phyloP scores from a whole-genome alignment of 2,888 invertebrate species.

The Plagiodera versicolora region DNA sequence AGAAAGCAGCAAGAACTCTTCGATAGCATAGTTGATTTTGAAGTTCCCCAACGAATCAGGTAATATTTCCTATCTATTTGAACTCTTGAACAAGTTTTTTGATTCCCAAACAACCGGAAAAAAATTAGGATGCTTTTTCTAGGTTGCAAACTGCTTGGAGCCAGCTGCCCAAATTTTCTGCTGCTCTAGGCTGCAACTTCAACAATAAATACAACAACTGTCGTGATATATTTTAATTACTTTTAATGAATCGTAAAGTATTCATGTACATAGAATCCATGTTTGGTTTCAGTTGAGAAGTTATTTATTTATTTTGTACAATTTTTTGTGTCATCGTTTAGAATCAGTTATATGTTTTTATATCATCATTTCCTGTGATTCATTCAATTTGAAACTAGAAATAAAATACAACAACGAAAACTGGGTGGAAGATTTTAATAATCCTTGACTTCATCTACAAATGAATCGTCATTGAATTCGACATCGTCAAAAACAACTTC shows the following conservation, averaged over 20 bases:
- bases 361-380: slow-evolving; percentile 10
- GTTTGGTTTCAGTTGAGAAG: slow-evolving; percentile 8
- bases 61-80: slow-evolving; percentile 11
- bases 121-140: too few relatives aligned
- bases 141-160: slow-evolving; percentile 48
- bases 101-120: slow-evolving; percentile 44
- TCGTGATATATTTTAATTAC: slow-evolving; percentile 28
- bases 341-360: slow-evolving; percentile 9
- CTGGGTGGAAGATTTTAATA: background rate
- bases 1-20: slow-evolving; percentile 50
- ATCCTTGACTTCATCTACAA: slow-evolving; percentile 32
- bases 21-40: slow-evolving; percentile 50
- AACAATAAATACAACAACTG: slow-evolving; percentile 36
- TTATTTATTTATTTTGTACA: slow-evolving; percentile 28
- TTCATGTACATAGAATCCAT: slow-evolving; percentile 22
- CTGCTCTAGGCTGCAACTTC: slow-evolving; percentile 40
- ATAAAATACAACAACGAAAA: background rate
- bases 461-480: slow-evolving; percentile 28
- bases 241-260: slow-evolving; percentile 7
- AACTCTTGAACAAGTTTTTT: slow-evolving; percentile 42
- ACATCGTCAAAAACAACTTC: background rate
- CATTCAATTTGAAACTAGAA: slow-evolving; percentile 14
- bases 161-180: slow-evolving; percentile 46
- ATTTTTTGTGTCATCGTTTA: slow-evolving; percentile 14
- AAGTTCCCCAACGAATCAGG: slow-evolving; percentile 44